These are phyloP conservation scores for Corythaixoides concolor DNA, from an alignment of 2,113 vertebrate genomes.

Conservation along the genomic window DNA sequence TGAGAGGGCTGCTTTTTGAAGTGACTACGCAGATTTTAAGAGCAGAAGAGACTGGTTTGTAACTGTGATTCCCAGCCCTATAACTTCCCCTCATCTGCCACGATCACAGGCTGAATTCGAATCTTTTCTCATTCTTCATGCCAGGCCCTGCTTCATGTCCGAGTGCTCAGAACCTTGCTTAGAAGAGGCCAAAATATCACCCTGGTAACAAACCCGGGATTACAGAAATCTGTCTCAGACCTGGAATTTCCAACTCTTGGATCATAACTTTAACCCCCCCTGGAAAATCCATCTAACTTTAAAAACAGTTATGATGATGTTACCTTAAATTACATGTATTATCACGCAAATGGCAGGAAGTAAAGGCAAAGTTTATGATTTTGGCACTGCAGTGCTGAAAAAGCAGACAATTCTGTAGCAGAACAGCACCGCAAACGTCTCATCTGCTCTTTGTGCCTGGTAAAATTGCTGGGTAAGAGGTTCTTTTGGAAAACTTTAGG, in stretches of 20 bases:
- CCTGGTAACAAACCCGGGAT: not conserved
- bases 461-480: not conserved
- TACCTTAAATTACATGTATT: not conserved
- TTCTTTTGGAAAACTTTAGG: not conserved
- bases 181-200: not conserved
- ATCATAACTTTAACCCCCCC: not conserved
- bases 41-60: not conserved
- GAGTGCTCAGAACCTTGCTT: not conserved
- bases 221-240: not conserved
- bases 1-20: not conserved
- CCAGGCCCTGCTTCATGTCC: not conserved
- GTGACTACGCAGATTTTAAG: not conserved
- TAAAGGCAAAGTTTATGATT: not conserved
- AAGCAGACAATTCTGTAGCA: not conserved
- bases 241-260: not conserved
- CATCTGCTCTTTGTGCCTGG: not conserved
- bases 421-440: not conserved
- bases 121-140: not conserved
- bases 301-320: not conserved
- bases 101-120: not conserved
- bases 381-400: not conserved
- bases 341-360: not conserved
- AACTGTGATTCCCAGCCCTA: not conserved
- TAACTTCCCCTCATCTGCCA: not conserved
- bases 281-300: slow-evolving; percentile 2